phyloP scores from a whole-genome alignment of 2,113 vertebrate genomes.

The Edolisoma coerulescens region DNA sequence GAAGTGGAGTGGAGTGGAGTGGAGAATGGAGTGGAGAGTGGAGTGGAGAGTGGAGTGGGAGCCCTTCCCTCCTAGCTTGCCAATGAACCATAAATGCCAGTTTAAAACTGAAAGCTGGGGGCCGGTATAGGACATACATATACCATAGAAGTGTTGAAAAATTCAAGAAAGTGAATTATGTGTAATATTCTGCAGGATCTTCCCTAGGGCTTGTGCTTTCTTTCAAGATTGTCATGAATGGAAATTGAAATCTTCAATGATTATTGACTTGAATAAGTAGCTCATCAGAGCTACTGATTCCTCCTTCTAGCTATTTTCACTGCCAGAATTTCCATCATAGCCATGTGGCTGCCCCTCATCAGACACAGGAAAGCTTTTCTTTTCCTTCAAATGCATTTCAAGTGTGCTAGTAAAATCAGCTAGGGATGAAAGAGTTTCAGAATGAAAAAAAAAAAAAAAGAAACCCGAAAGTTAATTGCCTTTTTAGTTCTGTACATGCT shows the following conservation, averaged over 20 bases:
- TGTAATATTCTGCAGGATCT: neutral
- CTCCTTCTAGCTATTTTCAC: neutral
- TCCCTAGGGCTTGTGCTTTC: neutral
- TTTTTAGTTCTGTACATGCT: conserved; percentile 3
- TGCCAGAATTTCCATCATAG: neutral
- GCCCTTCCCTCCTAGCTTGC: neutral
- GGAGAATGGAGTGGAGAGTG: no score
- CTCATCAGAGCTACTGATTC: neutral
- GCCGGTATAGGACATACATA: neutral
- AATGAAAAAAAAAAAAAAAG: neutral
- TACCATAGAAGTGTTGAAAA: neutral
- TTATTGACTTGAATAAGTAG: neutral
- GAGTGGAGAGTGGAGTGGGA: neutral
- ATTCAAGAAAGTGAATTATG: neutral
- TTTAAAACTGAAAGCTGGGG: neutral
- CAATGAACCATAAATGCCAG: neutral
- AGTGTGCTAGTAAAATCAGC: neutral
- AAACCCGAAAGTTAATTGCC: neutral
- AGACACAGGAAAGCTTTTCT: neutral
- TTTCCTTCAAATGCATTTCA: neutral
- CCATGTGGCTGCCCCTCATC: neutral
- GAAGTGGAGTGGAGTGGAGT: neutral
- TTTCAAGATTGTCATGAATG: neutral
- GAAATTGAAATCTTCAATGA: neutral
- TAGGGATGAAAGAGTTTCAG: neutral